These are phyloP conservation scores for Choreutis nemorana DNA, from an alignment of 2,888 invertebrate species.

Conservation along the genomic window DNA sequence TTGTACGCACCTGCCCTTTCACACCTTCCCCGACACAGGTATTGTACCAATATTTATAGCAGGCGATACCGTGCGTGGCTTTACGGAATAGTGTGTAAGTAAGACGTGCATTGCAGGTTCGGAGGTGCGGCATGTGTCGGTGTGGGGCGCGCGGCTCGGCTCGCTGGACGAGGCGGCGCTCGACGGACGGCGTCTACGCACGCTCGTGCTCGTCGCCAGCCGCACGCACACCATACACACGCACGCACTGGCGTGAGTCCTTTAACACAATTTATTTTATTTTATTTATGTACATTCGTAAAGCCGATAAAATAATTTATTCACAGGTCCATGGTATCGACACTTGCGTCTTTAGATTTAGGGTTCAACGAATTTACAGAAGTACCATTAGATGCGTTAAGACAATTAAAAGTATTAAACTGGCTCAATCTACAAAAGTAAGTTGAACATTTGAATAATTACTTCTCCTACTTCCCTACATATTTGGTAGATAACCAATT, in stretches of 20 bases:
- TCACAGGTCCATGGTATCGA: conserved; percentile 77
- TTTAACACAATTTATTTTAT: background rate
- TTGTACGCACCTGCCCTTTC: conserved; percentile 35
- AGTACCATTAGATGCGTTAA: conserved; percentile 71
- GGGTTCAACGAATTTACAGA: conserved; percentile 77
- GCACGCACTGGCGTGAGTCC: conserved; percentile 72
- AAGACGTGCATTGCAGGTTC: conserved; percentile 15
- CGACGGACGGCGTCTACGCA: conserved; percentile 74
- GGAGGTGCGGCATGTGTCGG: conserved; percentile 74
- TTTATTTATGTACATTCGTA: background rate
- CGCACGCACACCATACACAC: conserved; percentile 75
- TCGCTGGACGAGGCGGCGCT: conserved; percentile 76
- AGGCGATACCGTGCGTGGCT: background rate
- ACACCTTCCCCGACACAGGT: conserved; percentile 36
- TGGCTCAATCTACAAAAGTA: conserved; percentile 83
- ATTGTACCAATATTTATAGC: background rate
- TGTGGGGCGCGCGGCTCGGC: conserved; percentile 71
- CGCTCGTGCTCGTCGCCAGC: conserved; percentile 80
- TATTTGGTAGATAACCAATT: background rate
- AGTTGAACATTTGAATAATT: conserved; percentile 17
- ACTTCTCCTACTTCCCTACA: too few species aligned
- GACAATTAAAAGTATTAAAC: conserved; percentile 70
- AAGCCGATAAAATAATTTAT: conserved; percentile 10
- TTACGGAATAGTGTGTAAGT: background rate
- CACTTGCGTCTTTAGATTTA: conserved; percentile 79